A percentile compares a stretch with the other conserved stretches of the same genome.
These are phyloP conservation scores for Stenodera caucasica DNA, from an alignment of 2,888 invertebrate species.

Conservation along the genomic window DNA sequence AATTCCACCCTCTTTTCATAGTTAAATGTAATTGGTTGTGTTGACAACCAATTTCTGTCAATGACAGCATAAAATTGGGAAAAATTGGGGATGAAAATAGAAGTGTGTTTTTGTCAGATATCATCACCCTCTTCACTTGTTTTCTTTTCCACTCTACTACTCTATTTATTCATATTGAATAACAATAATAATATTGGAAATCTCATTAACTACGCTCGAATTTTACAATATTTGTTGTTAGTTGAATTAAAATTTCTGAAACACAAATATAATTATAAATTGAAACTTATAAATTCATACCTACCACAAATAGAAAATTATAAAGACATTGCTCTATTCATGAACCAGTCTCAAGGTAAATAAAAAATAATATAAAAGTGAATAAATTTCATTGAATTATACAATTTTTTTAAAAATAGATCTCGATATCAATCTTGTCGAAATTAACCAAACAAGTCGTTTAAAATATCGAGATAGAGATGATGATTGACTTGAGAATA, in stretches of 20 bases:
- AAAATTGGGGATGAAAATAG: not conserved
- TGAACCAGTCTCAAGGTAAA: not conserved
- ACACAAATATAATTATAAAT: not conserved
- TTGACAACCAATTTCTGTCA: not conserved
- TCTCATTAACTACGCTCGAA: not conserved
- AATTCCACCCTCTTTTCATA: not conserved
- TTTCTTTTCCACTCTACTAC: not conserved
- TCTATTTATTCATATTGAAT: not conserved
- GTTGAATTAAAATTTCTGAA: not conserved
- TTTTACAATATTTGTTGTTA: not conserved
- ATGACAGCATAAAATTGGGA: not conserved
- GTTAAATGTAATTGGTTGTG: not conserved
- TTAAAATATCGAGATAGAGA: too few species aligned
- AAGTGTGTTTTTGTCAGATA: not conserved
- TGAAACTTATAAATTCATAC: too few species aligned
- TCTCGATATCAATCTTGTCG: too few species aligned
- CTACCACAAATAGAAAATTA: constrained; percentile 2
- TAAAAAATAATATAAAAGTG: too few species aligned
- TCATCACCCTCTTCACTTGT: not conserved
- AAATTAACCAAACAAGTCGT: too few species aligned
- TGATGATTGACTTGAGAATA: too few species aligned
- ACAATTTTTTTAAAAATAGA: too few species aligned
- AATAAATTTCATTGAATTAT: too few species aligned
- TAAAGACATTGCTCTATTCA: not conserved
- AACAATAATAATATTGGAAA: not conserved